Conservation (phyloP, 2,888 invertebrate species). For the Nemotelus nigrinus region DNA sequence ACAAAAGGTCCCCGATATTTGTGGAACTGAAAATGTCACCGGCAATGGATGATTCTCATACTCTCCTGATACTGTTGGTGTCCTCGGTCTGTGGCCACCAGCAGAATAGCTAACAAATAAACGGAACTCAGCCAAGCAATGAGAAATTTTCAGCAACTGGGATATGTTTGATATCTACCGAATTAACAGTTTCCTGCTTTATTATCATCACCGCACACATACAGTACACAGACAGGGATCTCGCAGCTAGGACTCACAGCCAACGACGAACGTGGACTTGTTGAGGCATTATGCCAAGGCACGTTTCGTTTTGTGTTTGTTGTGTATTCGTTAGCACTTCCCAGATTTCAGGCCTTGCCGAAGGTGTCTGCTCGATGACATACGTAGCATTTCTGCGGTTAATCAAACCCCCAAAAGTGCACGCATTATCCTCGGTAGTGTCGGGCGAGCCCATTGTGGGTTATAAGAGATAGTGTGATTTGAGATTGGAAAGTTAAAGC, state of each 20-base stretch:
- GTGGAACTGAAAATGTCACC: slow-evolving; percentile 1
- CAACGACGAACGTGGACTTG: not conserved
- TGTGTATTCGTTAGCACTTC: slow-evolving; percentile 45
- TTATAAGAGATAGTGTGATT: slow-evolving; percentile 22
- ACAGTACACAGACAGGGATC: not conserved
- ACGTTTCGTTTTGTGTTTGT: slow-evolving; percentile 47
- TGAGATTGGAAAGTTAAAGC: not conserved
- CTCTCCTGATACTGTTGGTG: not conserved
- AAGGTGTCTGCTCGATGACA: slow-evolving; percentile 40
- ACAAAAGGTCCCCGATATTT: not conserved
- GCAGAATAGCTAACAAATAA: not conserved
- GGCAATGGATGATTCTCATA: not conserved
- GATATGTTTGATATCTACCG: slow-evolving; percentile 35
- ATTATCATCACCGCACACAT: slow-evolving; percentile 20
- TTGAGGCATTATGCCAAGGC: slow-evolving; percentile 44
- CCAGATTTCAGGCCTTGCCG: slow-evolving; percentile 20
- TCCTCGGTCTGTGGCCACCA: not conserved
- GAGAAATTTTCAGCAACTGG: slow-evolving; percentile 20
- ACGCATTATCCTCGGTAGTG: not conserved
- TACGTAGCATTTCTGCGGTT: slow-evolving; percentile 41
- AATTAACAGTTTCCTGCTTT: slow-evolving; percentile 39
- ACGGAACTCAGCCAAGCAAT: not conserved
- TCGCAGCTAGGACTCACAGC: not conserved
- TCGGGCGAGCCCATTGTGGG: slow-evolving; percentile 29
- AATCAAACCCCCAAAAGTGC: slow-evolving; percentile 13